These are phyloP conservation scores for Dendroctonus ponderosae DNA, from an alignment of 1,140 invertebrate species.

Conservation along the genomic window DNA sequence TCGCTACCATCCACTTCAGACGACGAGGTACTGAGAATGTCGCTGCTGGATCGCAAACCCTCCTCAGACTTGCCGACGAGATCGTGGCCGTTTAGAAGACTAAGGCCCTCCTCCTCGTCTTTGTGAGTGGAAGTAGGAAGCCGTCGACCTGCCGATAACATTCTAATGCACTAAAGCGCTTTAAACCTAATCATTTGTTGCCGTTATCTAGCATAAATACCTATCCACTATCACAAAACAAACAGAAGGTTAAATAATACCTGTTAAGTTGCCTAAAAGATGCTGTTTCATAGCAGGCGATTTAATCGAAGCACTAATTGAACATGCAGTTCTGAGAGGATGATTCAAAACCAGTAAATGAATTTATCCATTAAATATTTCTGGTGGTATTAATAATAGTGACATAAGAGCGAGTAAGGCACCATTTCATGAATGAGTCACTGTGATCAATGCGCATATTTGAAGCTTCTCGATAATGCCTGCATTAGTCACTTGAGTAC, in stretches of 20 bases:
- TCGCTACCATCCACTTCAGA: constrained; percentile 42
- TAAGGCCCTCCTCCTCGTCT: constrained; percentile 46
- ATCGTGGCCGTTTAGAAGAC: constrained; percentile 53
- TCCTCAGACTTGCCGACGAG: constrained; percentile 35
- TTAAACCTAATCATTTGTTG: background rate
- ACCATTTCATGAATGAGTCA: too few relatives aligned
- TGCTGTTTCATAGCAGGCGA: too few relatives aligned
- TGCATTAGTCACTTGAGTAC: background rate
- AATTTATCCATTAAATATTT: too few relatives aligned
- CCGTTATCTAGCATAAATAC: too few relatives aligned
- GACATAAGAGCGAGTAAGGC: too few relatives aligned
- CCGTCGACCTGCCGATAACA: constrained; percentile 52
- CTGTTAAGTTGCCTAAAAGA: too few relatives aligned
- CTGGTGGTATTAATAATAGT: too few relatives aligned
- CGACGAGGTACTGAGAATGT: constrained; percentile 23
- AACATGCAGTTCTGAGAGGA: too few relatives aligned
- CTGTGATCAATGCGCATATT: background rate
- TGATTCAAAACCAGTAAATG: too few relatives aligned
- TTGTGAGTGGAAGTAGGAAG: constrained; percentile 59
- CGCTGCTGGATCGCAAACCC: constrained; percentile 27
- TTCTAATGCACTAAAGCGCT: background rate
- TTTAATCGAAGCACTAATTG: too few relatives aligned
- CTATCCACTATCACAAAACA: too few relatives aligned
- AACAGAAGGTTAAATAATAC: too few relatives aligned
- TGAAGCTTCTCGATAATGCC: background rate